Conservation (phyloP, 1,140 invertebrate species). For the Bombyx mandarina region DNA sequence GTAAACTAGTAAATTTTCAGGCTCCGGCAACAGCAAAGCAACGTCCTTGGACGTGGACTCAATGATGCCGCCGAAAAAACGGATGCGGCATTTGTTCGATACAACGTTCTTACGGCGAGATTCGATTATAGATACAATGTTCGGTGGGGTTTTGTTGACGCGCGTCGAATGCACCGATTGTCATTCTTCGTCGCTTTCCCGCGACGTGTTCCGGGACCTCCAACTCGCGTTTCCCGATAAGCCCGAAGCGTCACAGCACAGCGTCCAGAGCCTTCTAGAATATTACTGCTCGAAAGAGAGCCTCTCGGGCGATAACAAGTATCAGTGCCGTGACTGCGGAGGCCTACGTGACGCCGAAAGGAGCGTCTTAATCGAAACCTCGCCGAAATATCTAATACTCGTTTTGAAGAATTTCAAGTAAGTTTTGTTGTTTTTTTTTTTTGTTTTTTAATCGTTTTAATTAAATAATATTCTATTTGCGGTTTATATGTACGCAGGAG, state of each 20-base stretch:
- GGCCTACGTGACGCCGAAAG: constrained; percentile 83
- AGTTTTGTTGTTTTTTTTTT: constrained; percentile 32
- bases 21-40: constrained; percentile 19
- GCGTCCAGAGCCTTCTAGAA: constrained; percentile 80
- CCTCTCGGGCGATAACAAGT: constrained; percentile 83
- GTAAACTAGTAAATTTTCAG: constrained; percentile 12
- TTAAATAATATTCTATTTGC: too few species aligned
- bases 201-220: constrained; percentile 84
- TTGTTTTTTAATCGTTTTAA: background rate
- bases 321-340: constrained; percentile 83
- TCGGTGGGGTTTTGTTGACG: constrained; percentile 82
- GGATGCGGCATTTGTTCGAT: constrained; percentile 16
- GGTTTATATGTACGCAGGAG: too few species aligned
- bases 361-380: constrained; percentile 78
- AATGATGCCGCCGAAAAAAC: constrained; percentile 25
- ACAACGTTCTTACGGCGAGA: constrained; percentile 27
- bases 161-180: constrained; percentile 81
- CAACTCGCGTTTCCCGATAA: constrained; percentile 85
- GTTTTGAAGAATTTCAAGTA: constrained; percentile 88
- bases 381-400: constrained; percentile 83
- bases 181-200: constrained; percentile 77
- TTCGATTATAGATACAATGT: constrained; percentile 53
- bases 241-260: constrained; percentile 68
- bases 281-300: constrained; percentile 84
- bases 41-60: constrained; percentile 14